Conservation (phyloP, 2,888 invertebrate species). For the Drosophila longiperda region DNA sequence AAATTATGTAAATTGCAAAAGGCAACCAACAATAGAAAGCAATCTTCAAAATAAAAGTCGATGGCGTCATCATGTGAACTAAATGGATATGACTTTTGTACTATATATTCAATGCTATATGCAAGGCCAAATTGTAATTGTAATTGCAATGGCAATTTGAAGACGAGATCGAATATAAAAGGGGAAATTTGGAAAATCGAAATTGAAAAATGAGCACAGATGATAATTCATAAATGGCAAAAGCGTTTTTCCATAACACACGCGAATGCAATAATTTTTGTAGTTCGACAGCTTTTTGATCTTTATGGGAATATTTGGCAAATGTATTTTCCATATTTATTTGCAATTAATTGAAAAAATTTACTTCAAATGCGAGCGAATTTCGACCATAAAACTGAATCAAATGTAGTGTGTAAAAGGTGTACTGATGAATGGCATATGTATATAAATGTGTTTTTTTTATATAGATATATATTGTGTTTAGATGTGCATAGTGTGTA, state of each 20-base stretch:
- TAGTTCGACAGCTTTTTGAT: slow-evolving; percentile 56
- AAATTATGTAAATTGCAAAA: slow-evolving; percentile 70
- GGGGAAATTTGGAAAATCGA: slow-evolving; percentile 41
- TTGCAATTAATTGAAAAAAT: slow-evolving; percentile 6
- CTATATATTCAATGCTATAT: not conserved
- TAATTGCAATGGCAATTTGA: slow-evolving; percentile 66
- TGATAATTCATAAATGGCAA: slow-evolving; percentile 56
- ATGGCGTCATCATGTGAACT: slow-evolving; percentile 48
- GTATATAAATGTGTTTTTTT: not conserved
- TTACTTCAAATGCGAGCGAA: slow-evolving; percentile 9
- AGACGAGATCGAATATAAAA: slow-evolving; percentile 36
- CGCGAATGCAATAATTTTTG: slow-evolving; percentile 41
- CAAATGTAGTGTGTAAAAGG: slow-evolving; percentile 14
- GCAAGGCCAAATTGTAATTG: slow-evolving; percentile 11
- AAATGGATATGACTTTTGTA: slow-evolving; percentile 20
- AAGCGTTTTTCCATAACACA: slow-evolving; percentile 34
- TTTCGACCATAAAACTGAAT: slow-evolving; percentile 23
- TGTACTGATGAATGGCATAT: slow-evolving; percentile 18
- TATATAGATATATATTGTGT: not conserved
- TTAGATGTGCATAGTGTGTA: slow-evolving; percentile 19
- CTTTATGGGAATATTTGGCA: slow-evolving; percentile 37
- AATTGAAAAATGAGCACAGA: slow-evolving; percentile 19
- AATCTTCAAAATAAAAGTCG: slow-evolving; percentile 46
- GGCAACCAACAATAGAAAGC: slow-evolving; percentile 15
- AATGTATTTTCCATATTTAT: slow-evolving; percentile 9